Evolutionary conservation across 2,888 invertebrate genomes (phyloP).

Genomic region (Notocelia uddmanniana): DNA sequence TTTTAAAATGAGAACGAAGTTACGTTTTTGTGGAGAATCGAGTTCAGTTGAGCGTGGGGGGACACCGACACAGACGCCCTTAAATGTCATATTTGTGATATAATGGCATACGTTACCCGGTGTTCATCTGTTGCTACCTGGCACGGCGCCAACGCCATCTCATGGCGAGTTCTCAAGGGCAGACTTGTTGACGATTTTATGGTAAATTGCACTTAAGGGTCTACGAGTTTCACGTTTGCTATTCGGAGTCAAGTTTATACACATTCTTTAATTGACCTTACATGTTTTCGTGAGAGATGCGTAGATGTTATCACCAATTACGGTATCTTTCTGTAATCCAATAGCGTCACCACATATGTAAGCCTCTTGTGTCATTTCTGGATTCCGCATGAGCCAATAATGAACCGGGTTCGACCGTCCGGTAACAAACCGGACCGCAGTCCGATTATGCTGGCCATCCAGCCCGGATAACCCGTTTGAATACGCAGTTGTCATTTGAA

Average conservation of each 20-base stretch:
- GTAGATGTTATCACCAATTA: too few relatives aligned
- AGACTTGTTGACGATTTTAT: constrained; percentile 31
- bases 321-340: neutral
- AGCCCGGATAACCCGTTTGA: constrained; percentile 6
- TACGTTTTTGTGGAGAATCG: too few relatives aligned
- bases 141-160: constrained; percentile 28
- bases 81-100: constrained; percentile 20
- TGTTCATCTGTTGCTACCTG: constrained; percentile 42
- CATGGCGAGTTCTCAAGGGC: constrained; percentile 27
- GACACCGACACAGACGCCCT: neutral
- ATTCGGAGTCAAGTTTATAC: too few relatives aligned
- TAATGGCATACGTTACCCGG: constrained; percentile 1
- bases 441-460: neutral
- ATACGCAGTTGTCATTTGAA: too few relatives aligned
- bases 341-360: neutral
- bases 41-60: too few relatives aligned
- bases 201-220: neutral
- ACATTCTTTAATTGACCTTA: too few relatives aligned
- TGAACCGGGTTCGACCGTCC: neutral
- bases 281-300: too few relatives aligned
- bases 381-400: neutral
- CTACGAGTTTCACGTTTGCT: too few relatives aligned
- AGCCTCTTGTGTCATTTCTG: too few relatives aligned
- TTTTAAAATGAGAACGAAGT: too few relatives aligned
- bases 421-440: neutral